Base-by-base conservation (phyloP, 1,140 invertebrate genomes). In the Hetaerina americana region DNA sequence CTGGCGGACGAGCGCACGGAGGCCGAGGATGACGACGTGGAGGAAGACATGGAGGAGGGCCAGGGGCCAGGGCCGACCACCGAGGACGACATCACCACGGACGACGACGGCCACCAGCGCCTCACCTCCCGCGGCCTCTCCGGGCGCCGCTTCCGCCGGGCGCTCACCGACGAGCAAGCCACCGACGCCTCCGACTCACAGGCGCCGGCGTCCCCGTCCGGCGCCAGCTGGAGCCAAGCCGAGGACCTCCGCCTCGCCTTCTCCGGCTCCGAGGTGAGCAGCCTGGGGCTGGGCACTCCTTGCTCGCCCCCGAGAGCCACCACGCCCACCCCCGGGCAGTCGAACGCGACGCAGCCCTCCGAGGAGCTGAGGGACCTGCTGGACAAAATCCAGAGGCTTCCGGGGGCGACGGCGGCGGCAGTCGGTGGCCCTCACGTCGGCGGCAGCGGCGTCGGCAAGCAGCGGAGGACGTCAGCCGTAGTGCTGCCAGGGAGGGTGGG, bases 291-390 rank as follows among this genome's bases (percentile, higher is more conserved):
- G 87, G 29, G 40, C 49, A 72, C 71, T 25, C 87, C 87, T 24
- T 87, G 88, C 74, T 92, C 90, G 0, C 90, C 90, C 0, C 90
- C 90, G 0, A 85, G 88, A 76, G 90, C 90, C 10, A 92, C 89
- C 8, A 91, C 89, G 76, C 90, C 90, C 1, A 92, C 90, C 15
- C 86, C 86, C 15, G 40, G 40, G 3, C 40, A 5, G 22, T 57
- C 40, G 3, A 57, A 57, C 10, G 2, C 31, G 6, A 67, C 66
- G 5, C 25, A 68, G 27, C 25, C 67, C 15, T 26, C 67, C 67
- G 67, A 68, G 73, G 88, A 89, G 79, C 85, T 89, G 76, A 83
- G 84, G 24, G 87, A 89, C 74, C 79, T 89, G 49, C 79, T 90
- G 76, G 86, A 88, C 74, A 88, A 89, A 80, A 89, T 89, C 74